Evolutionary conservation across 2,797 vertebrate genomes (phyloP).

Genomic region (Florisuga fusca): DNA sequence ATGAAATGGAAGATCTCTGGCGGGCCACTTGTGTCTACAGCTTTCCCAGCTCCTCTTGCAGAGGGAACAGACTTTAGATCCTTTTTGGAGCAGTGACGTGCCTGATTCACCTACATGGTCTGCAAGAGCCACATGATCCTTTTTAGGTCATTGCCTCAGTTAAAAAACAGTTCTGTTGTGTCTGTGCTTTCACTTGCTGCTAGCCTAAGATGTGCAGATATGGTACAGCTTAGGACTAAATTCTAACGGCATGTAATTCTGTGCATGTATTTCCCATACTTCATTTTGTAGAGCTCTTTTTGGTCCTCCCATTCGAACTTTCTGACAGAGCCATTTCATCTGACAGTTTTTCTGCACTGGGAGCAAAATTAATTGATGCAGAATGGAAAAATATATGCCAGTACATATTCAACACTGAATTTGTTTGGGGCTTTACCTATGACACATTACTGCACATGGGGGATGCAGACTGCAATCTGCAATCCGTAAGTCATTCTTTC

Average conservation of each 20-base stretch:
- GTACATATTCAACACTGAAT: not conserved
- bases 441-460: not conserved
- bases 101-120: not conserved
- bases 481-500: not conserved
- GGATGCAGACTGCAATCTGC: not conserved
- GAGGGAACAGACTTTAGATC: not conserved
- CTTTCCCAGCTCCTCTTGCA: not conserved
- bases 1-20: not conserved
- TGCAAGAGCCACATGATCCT: not conserved
- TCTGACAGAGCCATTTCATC: not conserved
- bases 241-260: not conserved
- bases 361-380: not conserved
- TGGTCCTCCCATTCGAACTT: not conserved
- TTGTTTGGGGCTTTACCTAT: not conserved
- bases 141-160: not conserved
- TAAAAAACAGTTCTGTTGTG: fast-evolving
- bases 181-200: not conserved
- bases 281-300: not conserved
- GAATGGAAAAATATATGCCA: not conserved
- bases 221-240: not conserved
- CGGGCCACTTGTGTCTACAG: not conserved
- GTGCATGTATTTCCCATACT: not conserved
- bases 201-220: not conserved
- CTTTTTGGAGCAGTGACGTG: not conserved
- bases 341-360: not conserved